A percentile compares a stretch with the other conserved stretches of the same genome.
These are phyloP conservation scores for Aspidapion aeneum DNA, from an alignment of 2,888 invertebrate genomes.

Conservation along the genomic window DNA sequence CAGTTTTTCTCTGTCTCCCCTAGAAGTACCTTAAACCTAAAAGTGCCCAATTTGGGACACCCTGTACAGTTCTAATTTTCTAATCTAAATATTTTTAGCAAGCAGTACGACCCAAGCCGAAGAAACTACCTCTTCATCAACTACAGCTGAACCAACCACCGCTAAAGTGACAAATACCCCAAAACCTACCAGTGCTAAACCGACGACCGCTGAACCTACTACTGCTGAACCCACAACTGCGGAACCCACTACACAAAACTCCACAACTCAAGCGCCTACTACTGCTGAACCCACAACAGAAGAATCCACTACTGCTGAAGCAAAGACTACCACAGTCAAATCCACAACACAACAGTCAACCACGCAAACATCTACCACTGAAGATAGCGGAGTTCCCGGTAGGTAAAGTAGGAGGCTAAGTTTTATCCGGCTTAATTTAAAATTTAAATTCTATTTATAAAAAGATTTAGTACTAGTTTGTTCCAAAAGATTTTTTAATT, in stretches of 20 bases:
- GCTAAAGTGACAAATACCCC: not conserved
- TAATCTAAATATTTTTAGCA: no score
- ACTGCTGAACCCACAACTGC: not conserved
- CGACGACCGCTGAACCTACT: constrained; percentile 17
- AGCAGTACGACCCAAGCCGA: constrained; percentile 5
- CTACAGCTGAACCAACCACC: constrained; percentile 12
- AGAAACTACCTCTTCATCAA: constrained; percentile 9
- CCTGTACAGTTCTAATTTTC: no score
- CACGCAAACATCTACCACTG: not conserved
- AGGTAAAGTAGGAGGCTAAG: no score
- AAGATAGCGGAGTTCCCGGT: no score
- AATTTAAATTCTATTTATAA: no score
- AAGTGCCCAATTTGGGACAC: no score
- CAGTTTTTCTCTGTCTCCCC: no score
- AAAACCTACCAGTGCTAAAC: constrained; percentile 1
- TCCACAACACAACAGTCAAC: not conserved
- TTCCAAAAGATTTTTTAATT: no score
- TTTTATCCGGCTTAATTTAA: no score
- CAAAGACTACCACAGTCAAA: not conserved
- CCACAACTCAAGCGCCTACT: not conserved
- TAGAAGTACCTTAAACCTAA: no score
- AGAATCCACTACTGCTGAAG: not conserved
- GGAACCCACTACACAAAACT: not conserved
- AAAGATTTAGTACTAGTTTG: no score
- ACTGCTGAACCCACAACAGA: not conserved